Base-by-base conservation (phyloP, 2,888 invertebrate species). In the Lithophane socia region DNA sequence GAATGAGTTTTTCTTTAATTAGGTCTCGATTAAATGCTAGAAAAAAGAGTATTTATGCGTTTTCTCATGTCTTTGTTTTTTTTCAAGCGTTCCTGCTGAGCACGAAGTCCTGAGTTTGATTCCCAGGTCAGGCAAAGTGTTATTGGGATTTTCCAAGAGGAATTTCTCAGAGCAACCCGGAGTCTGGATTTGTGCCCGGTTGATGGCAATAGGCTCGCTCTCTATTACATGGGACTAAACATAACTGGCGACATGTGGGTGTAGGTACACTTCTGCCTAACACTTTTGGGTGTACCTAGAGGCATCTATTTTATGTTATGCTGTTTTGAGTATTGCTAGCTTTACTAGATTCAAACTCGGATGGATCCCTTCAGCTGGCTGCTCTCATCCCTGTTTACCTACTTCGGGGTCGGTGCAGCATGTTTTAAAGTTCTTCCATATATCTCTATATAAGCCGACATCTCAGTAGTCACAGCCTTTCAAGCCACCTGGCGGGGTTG, bases 191-290 rank as follows among this genome's bases (percentile, higher is more conserved):
- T 13, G 5, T 13, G 24, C 2, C 12, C 58, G 58, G 24, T 24
- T 66, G 65, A 47, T 47, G 24, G 18, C 24, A 66, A 44, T 64
- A n/a, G n/a, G n/a, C n/a, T n/a, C n/a, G n/a, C n/a, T n/a, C n/a
- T n/a, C n/a, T n/a, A n/a, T n/a, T n/a, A n/a, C n/a, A n/a, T n/a
- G n/a, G n/a, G n/a, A n/a, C n/a, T n/a, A n/a, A n/a, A n/a, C n/a
- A n/a, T 21, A 21, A 61, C 12, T 10, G 18, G 29, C 5, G 29
- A 37, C 18, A 60, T 56, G 56, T 56, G 56, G n/a, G 49, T 49
- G n/a, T 29, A 29, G 29, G 29, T 29, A 29, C 29, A 29, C 29
- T 3, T 29, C 29, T 29, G 29, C 29, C 29, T 29, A 3, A 29
- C 29, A 1, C 29, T 29, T 29, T 3, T 1, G 29, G 29, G 29